These are phyloP conservation scores for Nicator chloris DNA, from an alignment of 2,113 vertebrate species.

Conservation along the genomic window DNA sequence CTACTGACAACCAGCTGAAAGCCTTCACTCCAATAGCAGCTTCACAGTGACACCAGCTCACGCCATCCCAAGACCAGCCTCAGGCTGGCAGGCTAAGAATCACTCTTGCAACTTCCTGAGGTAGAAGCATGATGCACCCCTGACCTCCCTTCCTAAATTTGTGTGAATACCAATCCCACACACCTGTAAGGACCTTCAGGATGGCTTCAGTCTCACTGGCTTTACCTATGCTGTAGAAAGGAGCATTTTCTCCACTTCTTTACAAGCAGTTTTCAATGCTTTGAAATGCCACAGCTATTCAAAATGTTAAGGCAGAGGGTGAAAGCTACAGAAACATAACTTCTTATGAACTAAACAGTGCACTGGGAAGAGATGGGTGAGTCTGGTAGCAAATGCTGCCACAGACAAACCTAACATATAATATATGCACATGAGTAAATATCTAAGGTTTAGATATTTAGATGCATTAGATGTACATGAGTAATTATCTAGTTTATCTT, in stretches of 20 bases:
- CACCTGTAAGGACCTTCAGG: not conserved
- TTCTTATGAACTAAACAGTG: not conserved
- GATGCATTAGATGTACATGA: not conserved
- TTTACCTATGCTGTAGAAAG: not conserved
- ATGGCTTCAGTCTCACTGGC: not conserved
- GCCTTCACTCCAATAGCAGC: not conserved
- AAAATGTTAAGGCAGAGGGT: not conserved
- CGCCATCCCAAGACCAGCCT: not conserved
- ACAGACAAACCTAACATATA: not conserved
- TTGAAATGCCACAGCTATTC: not conserved
- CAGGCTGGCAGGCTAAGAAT: not conserved
- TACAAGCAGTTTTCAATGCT: not conserved
- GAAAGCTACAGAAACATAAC: not conserved
- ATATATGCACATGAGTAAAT: not conserved
- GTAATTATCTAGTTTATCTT: not conserved
- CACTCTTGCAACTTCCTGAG: not conserved
- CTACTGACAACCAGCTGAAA: not conserved
- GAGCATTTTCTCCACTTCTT: not conserved
- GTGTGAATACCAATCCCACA: not conserved
- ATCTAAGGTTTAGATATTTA: not conserved
- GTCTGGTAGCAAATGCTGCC: not conserved
- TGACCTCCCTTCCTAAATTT: not conserved
- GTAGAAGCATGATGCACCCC: not conserved
- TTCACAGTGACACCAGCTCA: not conserved
- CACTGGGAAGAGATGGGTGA: not conserved